Evolutionary conservation across 2,797 vertebrate genomes (phyloP), one percentile per base, ranked within the genome.

Genomic region (Sparus aurata): DNA sequence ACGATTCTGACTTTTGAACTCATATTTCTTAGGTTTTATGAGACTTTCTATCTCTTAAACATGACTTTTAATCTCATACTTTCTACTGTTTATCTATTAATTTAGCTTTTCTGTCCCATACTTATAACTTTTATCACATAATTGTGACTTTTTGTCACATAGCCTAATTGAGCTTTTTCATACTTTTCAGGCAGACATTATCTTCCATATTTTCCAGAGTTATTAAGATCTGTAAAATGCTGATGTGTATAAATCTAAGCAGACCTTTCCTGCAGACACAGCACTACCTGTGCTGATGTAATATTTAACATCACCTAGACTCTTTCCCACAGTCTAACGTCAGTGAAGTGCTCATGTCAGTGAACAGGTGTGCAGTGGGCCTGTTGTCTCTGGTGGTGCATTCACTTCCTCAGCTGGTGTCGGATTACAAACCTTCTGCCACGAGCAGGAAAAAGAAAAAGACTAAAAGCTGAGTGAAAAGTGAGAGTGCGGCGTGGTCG

Each of bases 321-420:
- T 50, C 17, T 18, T 41, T 69, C 54, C 60, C 73, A 45, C 43
- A 46, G 55, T 49, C 2, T 65, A 77, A 70, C 54, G 82, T n/a
- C 64, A 61, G 46, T 65, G 20, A 30, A 47, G 63, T 57, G 70
- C 64, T 43, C 25, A 17, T 45, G 59, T 79, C 25, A 3, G 25
- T 25, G 66, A 74, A 73, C 85, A 78, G 75, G 69, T 80, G 77
- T 84, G 66, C 16, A 7, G 43, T 38, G 50, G 49, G 23, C 18
- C 55, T 55, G 54, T 43, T 69, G 41, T 73, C 69, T 53, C 22
- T 54, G 15, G 63, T 63, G 60, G 25, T 69, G 68, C 10, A 12
- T 73, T 74, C 71, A 58, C 57, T 74, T 47, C 25, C 53, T 46
- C 57, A 66, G 71, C 55, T 43, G 52, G 70, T 73, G 41, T 74